Base-by-base conservation (phyloP, 2,797 vertebrate genomes). In the Hypotaenidia philippensis region DNA sequence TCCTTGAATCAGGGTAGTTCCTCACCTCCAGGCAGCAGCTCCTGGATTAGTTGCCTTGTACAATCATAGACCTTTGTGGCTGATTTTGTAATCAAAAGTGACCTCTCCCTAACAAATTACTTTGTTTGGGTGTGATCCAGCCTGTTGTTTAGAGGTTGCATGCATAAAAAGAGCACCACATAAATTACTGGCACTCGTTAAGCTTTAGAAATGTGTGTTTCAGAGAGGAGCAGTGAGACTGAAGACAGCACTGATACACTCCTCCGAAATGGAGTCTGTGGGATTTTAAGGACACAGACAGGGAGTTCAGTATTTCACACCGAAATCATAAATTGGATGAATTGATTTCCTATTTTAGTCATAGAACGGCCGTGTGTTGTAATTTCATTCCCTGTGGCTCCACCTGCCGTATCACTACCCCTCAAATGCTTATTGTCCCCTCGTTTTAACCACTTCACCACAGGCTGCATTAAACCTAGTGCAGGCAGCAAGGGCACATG, bases 381-480 rank as follows among this genome's bases (percentile, higher is more conserved):
- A 79, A 90, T 95, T 95, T 87, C 21, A 34, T 75, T 92, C 79
- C 68, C 49, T 63, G 72, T 80, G 34, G 63, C 63, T 79, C 72
- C 55, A 22, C 40, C 21, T 86, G 59, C 26, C 14, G 3, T 70
- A 60, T 91, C 64, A 55, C 83, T 90, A 71, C 83, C 69, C 85
- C 93, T 80, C 65, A 72, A 49, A 79, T 83, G 66, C 47, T 64
- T 45, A 50, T 79, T 87, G 53, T 95, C 76, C 50, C 81, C 81
- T 90, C 91, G 69, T 79, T 90, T 81, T 91, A 95, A 96, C 89
- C 83, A 95, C 79, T 57, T 91, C 6, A 0, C 50, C n/a, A 26
- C 25, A 31, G n/a, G 34, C 74, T 80, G 27, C 79, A 59, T 83
- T 83, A 63, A 91, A 45, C n/a, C 40, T 77, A 21, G 25, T 0